Conservation (phyloP, 1,140 invertebrate species). For the Nephotettix cincticeps region DNA sequence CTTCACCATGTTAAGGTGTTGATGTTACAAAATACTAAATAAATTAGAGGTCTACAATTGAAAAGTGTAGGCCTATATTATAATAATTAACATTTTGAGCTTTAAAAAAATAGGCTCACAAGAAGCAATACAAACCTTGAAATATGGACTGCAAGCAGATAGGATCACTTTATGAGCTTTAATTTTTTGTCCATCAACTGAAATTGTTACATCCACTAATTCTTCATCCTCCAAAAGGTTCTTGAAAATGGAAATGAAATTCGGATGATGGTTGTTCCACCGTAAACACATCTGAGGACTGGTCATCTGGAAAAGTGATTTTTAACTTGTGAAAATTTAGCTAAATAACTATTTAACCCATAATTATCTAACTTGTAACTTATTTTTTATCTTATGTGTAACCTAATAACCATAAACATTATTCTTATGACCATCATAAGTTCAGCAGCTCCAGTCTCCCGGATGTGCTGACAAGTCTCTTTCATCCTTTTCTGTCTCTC, state of each 20-base stretch:
- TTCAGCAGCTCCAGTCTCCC: too few relatives aligned
- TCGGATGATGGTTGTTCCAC: constrained; percentile 46
- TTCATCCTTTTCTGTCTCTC: too few relatives aligned
- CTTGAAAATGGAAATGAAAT: not conserved
- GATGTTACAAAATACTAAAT: not conserved
- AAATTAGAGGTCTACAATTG: not conserved
- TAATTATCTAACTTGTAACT: too few relatives aligned
- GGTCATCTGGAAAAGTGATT: too few relatives aligned
- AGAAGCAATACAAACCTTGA: constrained; percentile 41
- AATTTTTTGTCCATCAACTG: constrained; percentile 35
- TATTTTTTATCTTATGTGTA: too few relatives aligned
- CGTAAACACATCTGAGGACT: not conserved
- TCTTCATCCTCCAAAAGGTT: not conserved
- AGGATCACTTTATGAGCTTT: constrained; percentile 53
- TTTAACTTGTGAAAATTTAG: too few relatives aligned
- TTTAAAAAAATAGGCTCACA: too few relatives aligned
- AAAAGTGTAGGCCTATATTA: not conserved
- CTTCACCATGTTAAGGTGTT: not conserved
- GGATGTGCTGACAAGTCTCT: too few relatives aligned
- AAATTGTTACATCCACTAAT: not conserved
- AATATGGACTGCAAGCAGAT: constrained; percentile 54
- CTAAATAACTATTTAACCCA: too few relatives aligned
- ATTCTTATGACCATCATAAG: too few relatives aligned
- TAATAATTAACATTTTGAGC: not conserved
- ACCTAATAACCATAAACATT: too few relatives aligned